Conservation (phyloP, 2,113 vertebrate genomes). For the Mormyrus lacerda region DNA sequence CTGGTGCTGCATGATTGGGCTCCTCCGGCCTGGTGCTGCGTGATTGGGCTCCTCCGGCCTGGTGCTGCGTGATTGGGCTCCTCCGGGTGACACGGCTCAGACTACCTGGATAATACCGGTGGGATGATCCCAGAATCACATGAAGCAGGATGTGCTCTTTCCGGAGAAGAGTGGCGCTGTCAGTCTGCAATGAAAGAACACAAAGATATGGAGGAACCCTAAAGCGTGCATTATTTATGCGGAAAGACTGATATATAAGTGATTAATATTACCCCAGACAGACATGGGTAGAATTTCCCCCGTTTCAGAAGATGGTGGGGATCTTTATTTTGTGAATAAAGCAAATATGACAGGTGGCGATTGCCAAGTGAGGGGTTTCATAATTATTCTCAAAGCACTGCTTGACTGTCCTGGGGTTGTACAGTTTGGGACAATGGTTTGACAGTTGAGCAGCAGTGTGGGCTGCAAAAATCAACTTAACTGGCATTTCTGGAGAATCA, state of each 20-base stretch:
- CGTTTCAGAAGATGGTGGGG: slow-evolving; percentile 9
- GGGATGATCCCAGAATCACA: background rate
- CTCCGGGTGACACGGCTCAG: background rate
- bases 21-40: background rate
- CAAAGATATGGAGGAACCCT: slow-evolving; percentile 8
- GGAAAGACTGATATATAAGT: slow-evolving; percentile 13
- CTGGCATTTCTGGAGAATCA: background rate
- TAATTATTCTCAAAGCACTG: background rate
- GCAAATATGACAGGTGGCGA: slow-evolving; percentile 17
- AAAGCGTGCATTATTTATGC: slow-evolving; percentile 25
- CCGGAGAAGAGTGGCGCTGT: background rate
- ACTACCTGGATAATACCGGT: background rate
- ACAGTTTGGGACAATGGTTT: background rate
- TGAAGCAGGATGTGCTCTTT: background rate
- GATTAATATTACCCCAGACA: slow-evolving; percentile 22
- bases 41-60: background rate
- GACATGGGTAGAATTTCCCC: background rate
- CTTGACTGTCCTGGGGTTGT: background rate
- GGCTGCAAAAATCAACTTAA: slow-evolving; percentile 3
- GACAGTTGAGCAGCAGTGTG: background rate
- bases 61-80: background rate
- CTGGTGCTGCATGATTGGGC: too few species aligned
- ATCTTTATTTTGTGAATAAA: background rate
- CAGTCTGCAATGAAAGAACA: background rate
- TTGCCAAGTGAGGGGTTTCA: background rate